Percentiles rank a stretch among this genome's conserved stretches.
Conservation (phyloP, 2,888 invertebrate genomes). For the Epistrophella euchroma region DNA sequence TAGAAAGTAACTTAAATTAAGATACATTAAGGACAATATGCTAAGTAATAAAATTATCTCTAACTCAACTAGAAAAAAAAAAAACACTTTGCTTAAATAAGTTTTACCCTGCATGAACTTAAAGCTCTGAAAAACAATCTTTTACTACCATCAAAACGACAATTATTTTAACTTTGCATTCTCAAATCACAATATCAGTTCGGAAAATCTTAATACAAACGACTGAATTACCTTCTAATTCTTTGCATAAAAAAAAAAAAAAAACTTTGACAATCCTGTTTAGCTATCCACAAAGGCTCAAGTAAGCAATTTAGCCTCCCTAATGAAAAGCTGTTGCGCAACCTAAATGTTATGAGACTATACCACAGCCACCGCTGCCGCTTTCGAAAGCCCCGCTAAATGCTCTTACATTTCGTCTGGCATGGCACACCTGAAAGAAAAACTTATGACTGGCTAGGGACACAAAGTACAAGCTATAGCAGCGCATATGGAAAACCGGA, state of each 20-base stretch:
- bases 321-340: constrained; percentile 50
- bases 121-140: neutral
- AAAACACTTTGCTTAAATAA: neutral
- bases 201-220: constrained; percentile 23
- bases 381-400: constrained; percentile 34
- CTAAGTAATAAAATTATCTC: neutral
- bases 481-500: neutral
- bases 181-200: constrained; percentile 1
- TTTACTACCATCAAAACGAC: neutral
- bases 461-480: constrained; percentile 14
- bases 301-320: constrained; percentile 49
- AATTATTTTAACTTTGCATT: constrained; percentile 2
- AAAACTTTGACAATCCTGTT: constrained; percentile 26
- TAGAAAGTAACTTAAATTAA: too few relatives aligned
- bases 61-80: neutral
- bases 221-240: constrained; percentile 12
- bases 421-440: constrained; percentile 34
- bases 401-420: constrained; percentile 23
- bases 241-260: constrained; percentile 4
- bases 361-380: too few relatives aligned
- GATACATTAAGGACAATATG: neutral
- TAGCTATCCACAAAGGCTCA: constrained; percentile 40
- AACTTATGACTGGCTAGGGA: constrained; percentile 38
- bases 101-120: neutral
- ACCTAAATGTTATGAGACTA: constrained; percentile 26